These are phyloP conservation scores for Ceratotherium simum DNA, from an alignment of 2,113 vertebrate genomes.

Conservation along the genomic window DNA sequence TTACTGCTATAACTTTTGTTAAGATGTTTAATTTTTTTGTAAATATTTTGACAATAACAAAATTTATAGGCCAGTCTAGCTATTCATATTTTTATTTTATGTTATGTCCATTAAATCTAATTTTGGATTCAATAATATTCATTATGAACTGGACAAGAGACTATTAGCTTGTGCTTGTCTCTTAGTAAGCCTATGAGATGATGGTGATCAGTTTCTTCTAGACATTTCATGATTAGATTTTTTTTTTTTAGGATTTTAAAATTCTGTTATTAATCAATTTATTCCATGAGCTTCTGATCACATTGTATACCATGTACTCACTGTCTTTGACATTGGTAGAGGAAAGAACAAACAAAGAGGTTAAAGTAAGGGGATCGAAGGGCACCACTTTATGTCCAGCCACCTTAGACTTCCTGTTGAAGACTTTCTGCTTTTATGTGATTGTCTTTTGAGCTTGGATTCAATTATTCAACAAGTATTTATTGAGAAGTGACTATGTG, in stretches of 20 bases:
- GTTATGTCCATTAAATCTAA: neutral
- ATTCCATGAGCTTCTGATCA: neutral
- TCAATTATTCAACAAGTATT: neutral
- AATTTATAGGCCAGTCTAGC: neutral
- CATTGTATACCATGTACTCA: neutral
- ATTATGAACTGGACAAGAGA: neutral
- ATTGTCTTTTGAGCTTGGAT: neutral
- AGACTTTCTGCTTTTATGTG: neutral
- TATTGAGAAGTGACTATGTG: neutral
- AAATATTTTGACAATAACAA: slow-evolving; percentile 28
- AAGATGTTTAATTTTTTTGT: slow-evolving; percentile 13
- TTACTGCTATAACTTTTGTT: slow-evolving; percentile 1
- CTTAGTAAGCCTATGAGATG: neutral
- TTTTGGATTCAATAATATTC: slow-evolving; percentile 17
- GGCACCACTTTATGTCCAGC: neutral
- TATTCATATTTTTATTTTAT: slow-evolving; percentile 26
- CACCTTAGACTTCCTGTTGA: neutral
- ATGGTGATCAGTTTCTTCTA: neutral
- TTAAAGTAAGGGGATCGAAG: neutral
- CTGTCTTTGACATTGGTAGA: neutral
- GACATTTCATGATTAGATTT: neutral
- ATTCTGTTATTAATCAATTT: neutral
- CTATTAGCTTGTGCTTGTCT: neutral
- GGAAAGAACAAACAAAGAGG: neutral
- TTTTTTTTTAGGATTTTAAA: slow-evolving; percentile 10